Percentiles rank a stretch among this genome's conserved stretches.
These are phyloP conservation scores for Buteo buteo DNA, from an alignment of 2,113 vertebrate species.

Conservation along the genomic window DNA sequence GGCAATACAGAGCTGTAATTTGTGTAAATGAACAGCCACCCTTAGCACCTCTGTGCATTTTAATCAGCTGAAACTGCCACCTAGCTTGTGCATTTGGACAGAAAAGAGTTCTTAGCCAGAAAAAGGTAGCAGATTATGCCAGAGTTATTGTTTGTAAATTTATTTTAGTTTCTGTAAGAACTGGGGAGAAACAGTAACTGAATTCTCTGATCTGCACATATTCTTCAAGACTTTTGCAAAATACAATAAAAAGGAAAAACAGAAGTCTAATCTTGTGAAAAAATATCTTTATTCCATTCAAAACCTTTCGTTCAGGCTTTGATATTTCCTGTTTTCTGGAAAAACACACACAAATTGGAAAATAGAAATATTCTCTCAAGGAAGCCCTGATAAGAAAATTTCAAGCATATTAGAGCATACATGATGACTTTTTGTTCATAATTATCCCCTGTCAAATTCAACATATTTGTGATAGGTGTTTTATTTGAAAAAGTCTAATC, in stretches of 20 bases:
- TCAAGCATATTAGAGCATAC: background rate
- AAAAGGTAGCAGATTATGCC: background rate
- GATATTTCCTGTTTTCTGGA: background rate
- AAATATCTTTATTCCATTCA: background rate
- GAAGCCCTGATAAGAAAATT: background rate
- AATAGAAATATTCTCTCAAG: background rate
- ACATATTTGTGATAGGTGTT: background rate
- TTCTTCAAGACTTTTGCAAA: background rate
- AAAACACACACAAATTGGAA: background rate
- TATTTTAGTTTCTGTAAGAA: background rate
- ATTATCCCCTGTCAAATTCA: background rate
- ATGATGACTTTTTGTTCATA: background rate
- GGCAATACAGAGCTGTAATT: background rate
- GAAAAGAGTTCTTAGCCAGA: background rate
- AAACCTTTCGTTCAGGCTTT: background rate
- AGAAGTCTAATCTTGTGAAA: background rate
- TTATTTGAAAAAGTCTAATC: background rate
- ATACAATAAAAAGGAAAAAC: background rate
- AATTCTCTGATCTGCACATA: background rate
- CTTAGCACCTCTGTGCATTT: background rate
- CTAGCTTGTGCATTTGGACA: background rate
- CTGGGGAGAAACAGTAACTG: background rate
- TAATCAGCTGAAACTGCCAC: background rate
- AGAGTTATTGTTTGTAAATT: background rate
- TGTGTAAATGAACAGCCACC: background rate